Conservation (phyloP, 2,888 invertebrate genomes). For the Lucinisca nassula region DNA sequence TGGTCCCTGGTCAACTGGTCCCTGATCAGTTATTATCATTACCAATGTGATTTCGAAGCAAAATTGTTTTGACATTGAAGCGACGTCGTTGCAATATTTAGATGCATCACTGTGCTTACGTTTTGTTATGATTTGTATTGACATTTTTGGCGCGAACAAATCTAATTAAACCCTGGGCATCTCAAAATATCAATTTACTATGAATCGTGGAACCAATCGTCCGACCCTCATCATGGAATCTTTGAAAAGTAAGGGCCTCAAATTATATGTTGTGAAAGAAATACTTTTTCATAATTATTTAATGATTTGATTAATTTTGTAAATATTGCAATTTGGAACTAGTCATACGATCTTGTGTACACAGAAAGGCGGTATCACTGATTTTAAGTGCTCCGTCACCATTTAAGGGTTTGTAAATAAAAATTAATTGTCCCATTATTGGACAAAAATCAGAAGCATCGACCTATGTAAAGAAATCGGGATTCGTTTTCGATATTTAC, state of each 20-base stretch:
- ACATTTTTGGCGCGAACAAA: too few relatives aligned
- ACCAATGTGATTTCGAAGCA: too few relatives aligned
- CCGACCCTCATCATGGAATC: too few relatives aligned
- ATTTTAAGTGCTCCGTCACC: not conserved
- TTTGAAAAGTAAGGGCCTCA: not conserved
- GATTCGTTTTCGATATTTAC: not conserved
- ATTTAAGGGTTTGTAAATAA: constrained; percentile 8
- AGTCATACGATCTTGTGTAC: not conserved
- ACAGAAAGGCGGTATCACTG: not conserved
- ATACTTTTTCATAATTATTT: not conserved
- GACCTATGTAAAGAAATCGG: constrained; percentile 2
- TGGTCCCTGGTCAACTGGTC: too few relatives aligned
- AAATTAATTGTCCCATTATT: constrained; percentile 5
- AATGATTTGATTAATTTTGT: not conserved
- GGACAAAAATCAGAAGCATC: not conserved
- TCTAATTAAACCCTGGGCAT: too few relatives aligned
- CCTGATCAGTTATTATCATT: too few relatives aligned
- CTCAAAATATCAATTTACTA: too few relatives aligned
- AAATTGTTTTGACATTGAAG: too few relatives aligned
- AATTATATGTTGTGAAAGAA: not conserved
- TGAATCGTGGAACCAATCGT: too few relatives aligned
- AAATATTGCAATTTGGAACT: not conserved
- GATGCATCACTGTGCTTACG: too few relatives aligned
- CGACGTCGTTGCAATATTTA: too few relatives aligned
- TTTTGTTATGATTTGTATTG: too few relatives aligned